Conservation (phyloP, 2,113 vertebrate genomes). For the Rhea americana region DNA sequence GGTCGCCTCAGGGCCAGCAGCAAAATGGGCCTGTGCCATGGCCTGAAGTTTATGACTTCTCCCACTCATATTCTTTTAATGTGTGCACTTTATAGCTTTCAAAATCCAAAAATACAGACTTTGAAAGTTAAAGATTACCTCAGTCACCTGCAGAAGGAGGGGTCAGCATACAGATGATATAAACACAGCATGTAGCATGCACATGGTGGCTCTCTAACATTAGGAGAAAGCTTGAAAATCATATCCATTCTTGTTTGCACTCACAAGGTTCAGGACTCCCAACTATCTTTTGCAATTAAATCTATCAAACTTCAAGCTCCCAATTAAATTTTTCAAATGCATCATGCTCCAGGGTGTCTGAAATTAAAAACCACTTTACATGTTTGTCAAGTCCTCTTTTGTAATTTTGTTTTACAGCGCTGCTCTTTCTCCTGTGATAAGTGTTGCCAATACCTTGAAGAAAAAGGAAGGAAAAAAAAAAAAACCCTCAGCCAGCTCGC, state of each 20-base stretch:
- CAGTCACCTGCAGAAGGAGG: not conserved
- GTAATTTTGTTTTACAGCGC: slow-evolving; percentile 3
- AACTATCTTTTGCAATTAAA: slow-evolving; percentile 59
- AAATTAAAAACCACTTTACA: slow-evolving; percentile 57
- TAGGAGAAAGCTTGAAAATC: slow-evolving; percentile 34
- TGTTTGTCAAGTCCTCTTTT: slow-evolving; percentile 41
- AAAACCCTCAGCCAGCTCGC: not conserved
- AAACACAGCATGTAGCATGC: slow-evolving; percentile 15
- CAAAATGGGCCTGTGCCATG: not conserved
- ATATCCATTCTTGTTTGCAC: not conserved
- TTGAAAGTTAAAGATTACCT: not conserved
- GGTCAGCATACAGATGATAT: not conserved
- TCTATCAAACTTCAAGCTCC: slow-evolving; percentile 63
- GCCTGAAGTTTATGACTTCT: not conserved
- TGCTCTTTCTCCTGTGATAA: slow-evolving; percentile 42
- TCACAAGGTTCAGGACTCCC: slow-evolving; percentile 19
- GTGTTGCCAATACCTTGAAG: slow-evolving; percentile 27
- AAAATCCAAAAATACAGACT: not conserved
- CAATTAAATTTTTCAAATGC: slow-evolving; percentile 63
- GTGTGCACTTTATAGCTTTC: not conserved
- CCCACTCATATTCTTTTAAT: not conserved
- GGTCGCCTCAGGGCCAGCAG: no score
- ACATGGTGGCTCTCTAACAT: slow-evolving; percentile 66
- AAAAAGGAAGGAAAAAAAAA: not conserved
- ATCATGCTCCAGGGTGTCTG: slow-evolving; percentile 56